These are phyloP conservation scores for Thermophis baileyi DNA, from an alignment of 2,113 vertebrate species.

Conservation along the genomic window DNA sequence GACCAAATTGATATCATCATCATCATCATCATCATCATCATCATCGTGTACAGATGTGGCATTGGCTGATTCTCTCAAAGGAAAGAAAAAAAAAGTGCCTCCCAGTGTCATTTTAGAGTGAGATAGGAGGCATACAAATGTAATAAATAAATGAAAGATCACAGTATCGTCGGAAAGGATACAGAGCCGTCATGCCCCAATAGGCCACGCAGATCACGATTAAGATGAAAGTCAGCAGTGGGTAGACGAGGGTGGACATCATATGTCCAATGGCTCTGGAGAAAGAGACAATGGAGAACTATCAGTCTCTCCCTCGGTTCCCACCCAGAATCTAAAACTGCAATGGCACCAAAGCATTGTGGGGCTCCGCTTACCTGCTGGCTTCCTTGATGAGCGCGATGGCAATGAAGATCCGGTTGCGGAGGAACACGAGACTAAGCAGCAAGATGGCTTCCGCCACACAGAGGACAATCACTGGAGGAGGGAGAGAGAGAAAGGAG, in stretches of 20 bases:
- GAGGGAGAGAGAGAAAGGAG: neutral
- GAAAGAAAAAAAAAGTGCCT: neutral
- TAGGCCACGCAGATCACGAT: constrained; percentile 83
- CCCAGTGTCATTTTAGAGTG: neutral
- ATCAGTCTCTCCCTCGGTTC: neutral
- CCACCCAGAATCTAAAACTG: neutral
- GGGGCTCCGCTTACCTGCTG: constrained; percentile 79
- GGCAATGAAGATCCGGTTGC: constrained; percentile 82
- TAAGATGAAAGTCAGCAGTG: constrained; percentile 82
- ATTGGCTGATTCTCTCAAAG: too few species aligned
- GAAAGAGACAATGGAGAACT: neutral
- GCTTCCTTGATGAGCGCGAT: constrained; percentile 84
- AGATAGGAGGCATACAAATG: neutral
- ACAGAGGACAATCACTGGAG: constrained; percentile 73
- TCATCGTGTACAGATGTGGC: neutral
- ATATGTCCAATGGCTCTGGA: constrained; percentile 81
- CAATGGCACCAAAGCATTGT: neutral
- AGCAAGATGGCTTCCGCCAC: constrained; percentile 77
- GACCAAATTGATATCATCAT: neutral
- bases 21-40: too few species aligned
- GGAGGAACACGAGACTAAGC: constrained; percentile 79
- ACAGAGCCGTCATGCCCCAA: constrained; percentile 84
- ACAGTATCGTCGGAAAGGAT: constrained; percentile 69
- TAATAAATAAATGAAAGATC: neutral
- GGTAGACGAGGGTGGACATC: constrained; percentile 81